phyloP scores from a whole-genome alignment of 2,113 vertebrate genomes.

The Herpetotheres cachinnans region DNA sequence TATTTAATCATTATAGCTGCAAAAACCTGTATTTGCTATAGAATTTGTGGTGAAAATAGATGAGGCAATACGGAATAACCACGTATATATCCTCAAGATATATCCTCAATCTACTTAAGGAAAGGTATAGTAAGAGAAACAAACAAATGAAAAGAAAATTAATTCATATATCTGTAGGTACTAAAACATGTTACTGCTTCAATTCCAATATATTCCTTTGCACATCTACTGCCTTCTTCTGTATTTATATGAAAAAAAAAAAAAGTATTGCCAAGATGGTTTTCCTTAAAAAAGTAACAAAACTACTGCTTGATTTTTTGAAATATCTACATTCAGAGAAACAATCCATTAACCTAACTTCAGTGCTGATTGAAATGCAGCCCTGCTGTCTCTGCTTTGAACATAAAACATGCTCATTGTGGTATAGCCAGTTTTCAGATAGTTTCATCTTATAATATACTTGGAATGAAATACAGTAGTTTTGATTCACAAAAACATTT shows the following conservation, averaged over 20 bases:
- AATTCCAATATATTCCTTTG: neutral
- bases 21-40: neutral
- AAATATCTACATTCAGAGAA: slow-evolving; percentile 11
- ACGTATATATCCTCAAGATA: neutral
- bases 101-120: neutral
- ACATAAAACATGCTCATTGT: slow-evolving; percentile 1
- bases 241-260: neutral
- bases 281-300: neutral
- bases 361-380: neutral
- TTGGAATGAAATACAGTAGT: slow-evolving; percentile 31
- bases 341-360: neutral
- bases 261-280: neutral
- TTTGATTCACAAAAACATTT: slow-evolving; percentile 54
- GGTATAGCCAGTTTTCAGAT: neutral
- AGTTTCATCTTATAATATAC: slow-evolving; percentile 33
- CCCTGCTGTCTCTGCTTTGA: neutral
- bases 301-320: neutral
- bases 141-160: slow-evolving; percentile 24
- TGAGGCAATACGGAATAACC: neutral
- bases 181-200: neutral
- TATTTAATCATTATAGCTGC: neutral
- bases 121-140: neutral
- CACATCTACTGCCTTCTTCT: neutral
- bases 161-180: neutral
- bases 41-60: neutral